Evolutionary conservation across 2,113 vertebrate genomes (phyloP), one percentile per base, ranked within the genome.

Genomic region (Corythornis vintsioides): DNA sequence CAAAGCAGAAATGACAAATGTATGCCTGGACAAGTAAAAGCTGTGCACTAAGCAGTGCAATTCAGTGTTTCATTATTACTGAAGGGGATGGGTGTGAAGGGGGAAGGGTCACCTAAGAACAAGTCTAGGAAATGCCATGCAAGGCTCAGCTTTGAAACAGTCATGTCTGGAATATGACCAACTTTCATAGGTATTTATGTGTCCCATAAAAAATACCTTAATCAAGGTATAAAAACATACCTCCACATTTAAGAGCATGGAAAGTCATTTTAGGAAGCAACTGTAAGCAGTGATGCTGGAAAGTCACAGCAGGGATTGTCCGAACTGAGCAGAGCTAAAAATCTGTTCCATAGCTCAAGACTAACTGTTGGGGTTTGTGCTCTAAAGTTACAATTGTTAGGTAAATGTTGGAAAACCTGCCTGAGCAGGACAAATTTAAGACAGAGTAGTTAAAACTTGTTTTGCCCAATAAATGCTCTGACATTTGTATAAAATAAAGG

Each of bases 21-120:
- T 13, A 35, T 77, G 52, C 61, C 57, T 14, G 52, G 53, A 66
- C n/a, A 88, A 69, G 53, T 47, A 74, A 71, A 83, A 86, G 29
- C 67, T 75, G 20, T 18, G 11, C 31, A 83, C 48, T 15, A 50
- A 59, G 42, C 52, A 72, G 6, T 20, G 6, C 15, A 50, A 71
- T 20, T 84, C 81, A 53, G 4, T n/a, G 40, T 18, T 84, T 74
- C 16, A 5, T 70, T 63, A 55, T 45, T 47, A 56, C 0, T 40
- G 7, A 2, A 13, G 47, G 5, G 0, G 0, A 1, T 38, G 38
- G 38, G 38, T 38, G 38, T 38, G 4, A 20, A 4, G 42, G 18
- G 15, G 6, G 15, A 2, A 38, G 38, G 38, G 38, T 38, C 10
- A 28, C 5, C 3, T 26, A 60, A 85, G 18, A 64, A 63, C 13